These are phyloP conservation scores for Halcyon smyrnensis DNA, from an alignment of 2,797 vertebrate genomes.

Conservation along the genomic window DNA sequence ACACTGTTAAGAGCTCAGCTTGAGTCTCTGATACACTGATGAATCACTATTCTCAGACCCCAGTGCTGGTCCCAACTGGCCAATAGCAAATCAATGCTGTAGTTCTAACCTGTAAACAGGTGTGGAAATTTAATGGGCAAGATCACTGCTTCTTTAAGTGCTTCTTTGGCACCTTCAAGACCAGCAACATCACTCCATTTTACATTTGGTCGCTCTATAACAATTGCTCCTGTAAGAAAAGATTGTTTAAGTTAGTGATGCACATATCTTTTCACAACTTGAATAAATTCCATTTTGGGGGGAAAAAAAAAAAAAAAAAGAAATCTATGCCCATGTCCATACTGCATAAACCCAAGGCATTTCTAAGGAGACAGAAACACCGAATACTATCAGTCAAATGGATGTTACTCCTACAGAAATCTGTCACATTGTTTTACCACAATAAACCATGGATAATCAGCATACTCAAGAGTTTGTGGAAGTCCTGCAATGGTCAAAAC, in stretches of 20 bases:
- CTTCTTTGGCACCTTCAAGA: conserved; percentile 96
- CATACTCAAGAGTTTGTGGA: background rate
- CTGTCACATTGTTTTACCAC: background rate
- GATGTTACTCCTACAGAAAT: background rate
- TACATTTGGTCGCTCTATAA: conserved; percentile 97
- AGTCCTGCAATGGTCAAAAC: background rate
- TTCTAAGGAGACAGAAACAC: background rate
- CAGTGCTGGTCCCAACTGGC: background rate
- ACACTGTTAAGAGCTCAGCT: background rate
- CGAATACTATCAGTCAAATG: background rate
- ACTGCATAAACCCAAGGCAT: background rate
- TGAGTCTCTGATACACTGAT: background rate
- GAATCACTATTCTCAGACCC: background rate
- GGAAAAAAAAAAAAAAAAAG: background rate
- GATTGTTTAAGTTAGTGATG: background rate
- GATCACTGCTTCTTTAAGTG: conserved; percentile 98
- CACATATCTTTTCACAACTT: background rate
- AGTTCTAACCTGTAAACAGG: conserved; percentile 92
- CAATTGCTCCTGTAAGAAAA: conserved; percentile 88
- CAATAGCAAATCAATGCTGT: background rate
- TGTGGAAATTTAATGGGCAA: conserved; percentile 99
- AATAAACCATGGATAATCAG: background rate
- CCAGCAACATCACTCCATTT: conserved; percentile 97
- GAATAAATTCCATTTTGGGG: background rate
- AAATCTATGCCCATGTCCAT: background rate